Evolutionary conservation across 2,888 invertebrate species (phyloP).

Genomic region (Cephus nigrinus): DNA sequence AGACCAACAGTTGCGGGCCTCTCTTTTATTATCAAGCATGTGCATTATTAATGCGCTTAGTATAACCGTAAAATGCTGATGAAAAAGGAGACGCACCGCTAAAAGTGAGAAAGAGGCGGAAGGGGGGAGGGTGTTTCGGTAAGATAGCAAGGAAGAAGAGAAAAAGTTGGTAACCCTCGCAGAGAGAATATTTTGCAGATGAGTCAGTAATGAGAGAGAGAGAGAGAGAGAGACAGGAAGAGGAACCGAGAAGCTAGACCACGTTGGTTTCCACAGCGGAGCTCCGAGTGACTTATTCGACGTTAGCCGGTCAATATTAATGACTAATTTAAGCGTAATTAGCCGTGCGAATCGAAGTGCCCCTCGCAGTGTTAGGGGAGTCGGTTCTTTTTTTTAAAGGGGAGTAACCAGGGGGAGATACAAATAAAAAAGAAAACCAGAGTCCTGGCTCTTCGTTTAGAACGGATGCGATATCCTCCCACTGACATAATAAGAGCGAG

Average conservation of each 20-base stretch:
- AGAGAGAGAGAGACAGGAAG: conserved; percentile 3
- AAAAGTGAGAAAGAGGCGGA: not conserved
- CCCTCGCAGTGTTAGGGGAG: conserved; percentile 14
- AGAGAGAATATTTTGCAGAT: conserved; percentile 30
- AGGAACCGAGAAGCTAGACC: not conserved
- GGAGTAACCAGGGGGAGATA: not conserved
- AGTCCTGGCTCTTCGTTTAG: not conserved
- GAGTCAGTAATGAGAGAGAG: conserved; percentile 9
- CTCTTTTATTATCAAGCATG: conserved; percentile 53
- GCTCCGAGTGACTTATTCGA: conserved; percentile 21
- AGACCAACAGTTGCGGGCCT: conserved; percentile 47
- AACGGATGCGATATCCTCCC: not conserved
- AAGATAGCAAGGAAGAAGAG: conserved; percentile 32
- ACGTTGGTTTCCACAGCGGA: not conserved
- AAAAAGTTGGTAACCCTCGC: conserved; percentile 48
- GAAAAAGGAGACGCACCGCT: conserved; percentile 7
- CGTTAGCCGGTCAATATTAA: conserved; percentile 24
- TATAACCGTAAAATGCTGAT: conserved; percentile 46
- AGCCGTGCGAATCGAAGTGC: conserved; percentile 21
- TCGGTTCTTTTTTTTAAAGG: not conserved
- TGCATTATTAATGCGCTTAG: conserved; percentile 52
- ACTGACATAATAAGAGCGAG: conserved; percentile 8
- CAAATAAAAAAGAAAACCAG: not conserved
- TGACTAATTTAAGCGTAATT: conserved; percentile 26
- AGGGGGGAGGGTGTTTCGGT: not conserved